phyloP scores from a whole-genome alignment of 2,797 vertebrate genomes.

The Leuciscus waleckii region DNA sequence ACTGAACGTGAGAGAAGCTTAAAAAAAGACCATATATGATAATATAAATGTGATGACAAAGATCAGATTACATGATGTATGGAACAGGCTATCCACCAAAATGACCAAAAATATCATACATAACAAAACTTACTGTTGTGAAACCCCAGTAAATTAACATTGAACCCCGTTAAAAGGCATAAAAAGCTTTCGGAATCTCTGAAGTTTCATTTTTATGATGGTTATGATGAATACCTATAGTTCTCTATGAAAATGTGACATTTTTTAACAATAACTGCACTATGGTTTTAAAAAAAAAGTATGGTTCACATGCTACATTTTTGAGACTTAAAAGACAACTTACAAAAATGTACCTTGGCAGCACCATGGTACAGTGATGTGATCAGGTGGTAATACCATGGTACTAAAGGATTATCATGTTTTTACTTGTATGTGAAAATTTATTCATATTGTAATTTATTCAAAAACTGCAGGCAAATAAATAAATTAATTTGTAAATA shows the following conservation, averaged over 20 bases:
- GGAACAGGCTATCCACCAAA: neutral
- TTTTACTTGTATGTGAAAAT: too few relatives aligned
- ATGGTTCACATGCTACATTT: neutral
- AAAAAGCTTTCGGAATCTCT: neutral
- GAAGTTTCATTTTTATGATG: neutral
- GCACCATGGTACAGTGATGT: too few relatives aligned
- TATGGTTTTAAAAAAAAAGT: neutral
- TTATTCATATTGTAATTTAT: too few relatives aligned
- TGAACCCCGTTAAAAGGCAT: neutral
- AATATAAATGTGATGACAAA: neutral
- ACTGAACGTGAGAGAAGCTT: neutral
- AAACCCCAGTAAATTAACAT: neutral
- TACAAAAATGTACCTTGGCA: too few relatives aligned
- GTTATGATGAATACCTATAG: neutral
- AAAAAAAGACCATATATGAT: neutral
- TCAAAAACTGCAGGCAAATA: neutral
- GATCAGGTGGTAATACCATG: too few relatives aligned
- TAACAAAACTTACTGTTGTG: neutral
- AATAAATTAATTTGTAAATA: neutral
- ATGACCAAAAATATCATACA: neutral
- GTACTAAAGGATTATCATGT: too few relatives aligned
- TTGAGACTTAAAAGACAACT: neutral
- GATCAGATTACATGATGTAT: neutral
- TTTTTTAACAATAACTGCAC: neutral
- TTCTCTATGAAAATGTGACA: too few relatives aligned